Percentiles rank a stretch among this genome's conserved stretches.
phyloP scores from a whole-genome alignment of 2,113 vertebrate genomes.

The Anser cygnoides region DNA sequence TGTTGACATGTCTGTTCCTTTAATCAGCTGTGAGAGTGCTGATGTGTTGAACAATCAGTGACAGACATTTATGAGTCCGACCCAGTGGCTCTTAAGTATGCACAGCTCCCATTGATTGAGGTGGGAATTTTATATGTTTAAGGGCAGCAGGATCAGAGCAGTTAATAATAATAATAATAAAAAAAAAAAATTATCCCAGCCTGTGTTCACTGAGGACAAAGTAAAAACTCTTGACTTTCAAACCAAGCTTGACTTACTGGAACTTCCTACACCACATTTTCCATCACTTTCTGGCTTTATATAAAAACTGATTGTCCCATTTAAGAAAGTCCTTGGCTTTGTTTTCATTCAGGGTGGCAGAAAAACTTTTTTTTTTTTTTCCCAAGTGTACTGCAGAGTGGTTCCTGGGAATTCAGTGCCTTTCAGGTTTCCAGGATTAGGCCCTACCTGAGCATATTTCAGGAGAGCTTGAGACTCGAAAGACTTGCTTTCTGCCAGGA shows the following conservation, averaged over 20 bases:
- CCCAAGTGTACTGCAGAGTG: not conserved
- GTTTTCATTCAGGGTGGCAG: not conserved
- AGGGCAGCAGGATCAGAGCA: conserved; percentile 5
- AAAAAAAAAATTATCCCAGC: not conserved
- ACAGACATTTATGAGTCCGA: not conserved
- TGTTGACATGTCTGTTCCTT: not conserved
- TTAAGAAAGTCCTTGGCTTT: not conserved
- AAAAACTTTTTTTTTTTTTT: not conserved
- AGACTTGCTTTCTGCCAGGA: conserved; percentile 14
- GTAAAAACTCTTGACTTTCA: not conserved
- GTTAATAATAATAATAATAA: not conserved
- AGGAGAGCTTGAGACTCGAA: not conserved
- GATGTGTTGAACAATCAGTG: not conserved
- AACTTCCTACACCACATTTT: not conserved
- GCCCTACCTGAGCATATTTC: not conserved
- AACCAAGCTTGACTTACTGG: not conserved
- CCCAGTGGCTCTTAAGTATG: not conserved
- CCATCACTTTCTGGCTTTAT: not conserved
- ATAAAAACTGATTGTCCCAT: not conserved
- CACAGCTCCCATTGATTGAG: conserved; percentile 19
- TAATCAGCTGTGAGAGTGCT: not conserved
- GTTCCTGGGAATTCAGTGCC: not conserved
- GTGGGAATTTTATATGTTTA: not conserved
- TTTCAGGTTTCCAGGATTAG: not conserved
- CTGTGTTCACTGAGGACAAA: not conserved